Evolutionary conservation across 2,888 invertebrate genomes (phyloP), one percentile per base, ranked within the genome.

Genomic region (Cosmorhoe ocellata): DNA sequence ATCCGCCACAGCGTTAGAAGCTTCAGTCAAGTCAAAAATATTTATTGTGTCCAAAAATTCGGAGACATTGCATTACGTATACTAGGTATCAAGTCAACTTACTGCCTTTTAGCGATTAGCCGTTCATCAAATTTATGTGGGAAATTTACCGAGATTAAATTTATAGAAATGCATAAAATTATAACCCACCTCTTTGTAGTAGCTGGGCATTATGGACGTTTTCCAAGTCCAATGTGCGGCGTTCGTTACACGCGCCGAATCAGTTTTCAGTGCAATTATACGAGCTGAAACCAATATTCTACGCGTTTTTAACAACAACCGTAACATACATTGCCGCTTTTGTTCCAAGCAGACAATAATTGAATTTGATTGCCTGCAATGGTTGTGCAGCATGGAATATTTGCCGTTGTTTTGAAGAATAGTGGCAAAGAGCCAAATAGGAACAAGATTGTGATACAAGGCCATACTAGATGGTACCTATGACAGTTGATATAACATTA

Each of bases 381-480:
- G 60, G 51, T 54, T 45, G 1, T 0, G 2, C 1, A 5, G n/a
- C 12, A 30, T 14, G 33, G 40, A 54, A 42, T 49, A 52, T 45
- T 36, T 11, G 7, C 11, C 45, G 52, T 54, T 38, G 39, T 38
- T 48, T 49, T 47, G 42, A 37, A 27, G 34, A 37, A 45, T 31
- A 31, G 61, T 83, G 84, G 84, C 84, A 67, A 31, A 37, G 52
- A 66, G 80, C 83, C 84, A 84, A 81, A 77, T 74, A 79, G 76
- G 79, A 81, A 79, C 71, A 66, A 78, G 74, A 76, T 73, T 60
- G 55, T 58, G 50, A 41, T 40, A 51, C 74, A 74, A 76, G 70
- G 69, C 60, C 67, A 42, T 7, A 24, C 58, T 9, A 14, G 43
- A 51, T 22, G 24, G 5, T 24, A 18, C 18, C 24, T 28, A 12